These are phyloP conservation scores for Elephantulus edwardii DNA, from an alignment of 2,113 vertebrate genomes.

Conservation along the genomic window DNA sequence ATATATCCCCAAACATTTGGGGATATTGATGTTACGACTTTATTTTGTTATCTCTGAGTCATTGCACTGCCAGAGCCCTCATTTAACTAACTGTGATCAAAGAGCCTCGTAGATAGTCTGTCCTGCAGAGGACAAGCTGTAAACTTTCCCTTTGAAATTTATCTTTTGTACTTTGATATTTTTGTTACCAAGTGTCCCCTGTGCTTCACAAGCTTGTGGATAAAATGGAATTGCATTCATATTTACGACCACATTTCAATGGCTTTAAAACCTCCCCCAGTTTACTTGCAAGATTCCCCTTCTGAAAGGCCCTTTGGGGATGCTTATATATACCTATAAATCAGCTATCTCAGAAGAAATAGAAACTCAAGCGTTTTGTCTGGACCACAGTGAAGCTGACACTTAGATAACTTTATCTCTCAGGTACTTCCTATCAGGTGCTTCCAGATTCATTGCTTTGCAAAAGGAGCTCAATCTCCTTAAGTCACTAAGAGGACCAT, in stretches of 20 bases:
- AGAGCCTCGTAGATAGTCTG: conserved; percentile 50
- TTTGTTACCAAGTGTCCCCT: conserved; percentile 66
- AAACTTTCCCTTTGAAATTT: conserved; percentile 73
- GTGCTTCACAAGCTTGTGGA: conserved; percentile 62
- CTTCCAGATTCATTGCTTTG: neutral
- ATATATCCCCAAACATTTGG: conserved; percentile 68
- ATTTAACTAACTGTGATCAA: conserved; percentile 75
- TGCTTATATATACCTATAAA: neutral
- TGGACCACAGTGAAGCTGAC: neutral
- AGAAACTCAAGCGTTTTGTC: conserved; percentile 21
- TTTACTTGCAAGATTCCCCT: conserved; percentile 40
- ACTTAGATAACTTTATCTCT: neutral
- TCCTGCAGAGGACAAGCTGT: conserved; percentile 68
- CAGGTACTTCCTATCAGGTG: neutral
- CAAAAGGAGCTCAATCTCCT: neutral
- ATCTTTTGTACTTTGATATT: conserved; percentile 72
- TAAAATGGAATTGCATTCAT: conserved; percentile 63
- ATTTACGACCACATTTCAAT: conserved; percentile 59
- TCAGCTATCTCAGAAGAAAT: conserved; percentile 18
- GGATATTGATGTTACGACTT: conserved; percentile 70
- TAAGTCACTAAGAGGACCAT: neutral
- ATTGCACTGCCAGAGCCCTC: conserved; percentile 51
- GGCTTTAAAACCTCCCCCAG: conserved; percentile 45
- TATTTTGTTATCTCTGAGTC: conserved; percentile 76
- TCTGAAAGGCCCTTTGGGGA: conserved; percentile 24